Evolutionary conservation across 2,797 vertebrate species (phyloP).

Genomic region (Myotis vivesi): DNA sequence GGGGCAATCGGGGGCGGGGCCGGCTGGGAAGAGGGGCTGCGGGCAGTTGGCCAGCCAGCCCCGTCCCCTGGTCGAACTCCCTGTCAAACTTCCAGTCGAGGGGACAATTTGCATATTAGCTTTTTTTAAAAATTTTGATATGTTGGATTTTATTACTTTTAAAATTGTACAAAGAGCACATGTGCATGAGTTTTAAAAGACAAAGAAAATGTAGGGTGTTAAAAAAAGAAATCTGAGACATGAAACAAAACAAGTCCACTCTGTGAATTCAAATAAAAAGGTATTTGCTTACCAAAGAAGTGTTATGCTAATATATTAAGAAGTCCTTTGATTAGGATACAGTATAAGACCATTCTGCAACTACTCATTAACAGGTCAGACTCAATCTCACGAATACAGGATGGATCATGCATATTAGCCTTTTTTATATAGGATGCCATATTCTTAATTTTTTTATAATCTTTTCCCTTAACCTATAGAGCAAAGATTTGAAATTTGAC

Average conservation of each 20-base stretch:
- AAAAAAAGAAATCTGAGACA: conserved; percentile 73
- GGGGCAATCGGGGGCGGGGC: too few relatives aligned
- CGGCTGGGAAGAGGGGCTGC: too few relatives aligned
- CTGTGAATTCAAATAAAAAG: conserved; percentile 68
- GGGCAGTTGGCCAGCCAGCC: too few relatives aligned
- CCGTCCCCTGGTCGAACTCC: too few relatives aligned
- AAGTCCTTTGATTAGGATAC: conserved; percentile 30
- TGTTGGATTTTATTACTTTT: conserved; percentile 76
- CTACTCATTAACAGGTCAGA: conserved; percentile 40
- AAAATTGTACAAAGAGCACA: conserved; percentile 83
- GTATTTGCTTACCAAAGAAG: conserved; percentile 14
- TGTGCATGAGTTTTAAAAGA: conserved; percentile 77
- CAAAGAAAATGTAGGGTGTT: conserved; percentile 73
- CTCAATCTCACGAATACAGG: conserved; percentile 29
- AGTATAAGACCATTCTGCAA: conserved; percentile 48
- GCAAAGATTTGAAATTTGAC: background rate
- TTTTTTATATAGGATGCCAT: background rate
- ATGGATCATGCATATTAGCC: background rate
- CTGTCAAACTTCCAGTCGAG: too few relatives aligned
- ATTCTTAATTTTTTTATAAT: background rate
- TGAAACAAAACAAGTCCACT: conserved; percentile 76
- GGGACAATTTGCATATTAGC: too few relatives aligned
- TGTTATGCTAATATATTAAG: conserved; percentile 63
- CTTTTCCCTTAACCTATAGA: background rate
- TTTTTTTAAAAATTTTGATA: background rate